phyloP scores from a whole-genome alignment of 2,797 vertebrate genomes.

The Tiaroga cobitis region DNA sequence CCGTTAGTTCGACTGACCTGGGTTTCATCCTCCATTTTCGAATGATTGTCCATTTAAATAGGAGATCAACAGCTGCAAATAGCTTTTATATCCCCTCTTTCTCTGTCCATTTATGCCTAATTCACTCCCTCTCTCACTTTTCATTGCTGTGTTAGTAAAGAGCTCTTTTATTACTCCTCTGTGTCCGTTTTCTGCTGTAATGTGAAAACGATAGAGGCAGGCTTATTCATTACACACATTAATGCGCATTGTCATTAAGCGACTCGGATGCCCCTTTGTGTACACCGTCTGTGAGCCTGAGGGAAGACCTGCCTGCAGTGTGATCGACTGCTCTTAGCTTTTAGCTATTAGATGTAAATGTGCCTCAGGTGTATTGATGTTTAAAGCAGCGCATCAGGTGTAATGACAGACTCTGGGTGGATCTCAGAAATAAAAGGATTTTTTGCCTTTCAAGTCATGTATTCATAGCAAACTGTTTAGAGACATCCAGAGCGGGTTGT shows the following conservation, averaged over 20 bases:
- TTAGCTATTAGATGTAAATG: neutral
- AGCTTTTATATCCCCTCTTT: neutral
- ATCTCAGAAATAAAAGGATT: constrained; percentile 1
- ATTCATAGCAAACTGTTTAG: constrained; percentile 25
- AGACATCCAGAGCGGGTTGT: neutral
- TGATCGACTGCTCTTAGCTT: neutral
- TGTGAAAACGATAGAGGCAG: constrained; percentile 34
- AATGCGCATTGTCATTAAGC: constrained; percentile 17
- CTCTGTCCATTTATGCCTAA: neutral
- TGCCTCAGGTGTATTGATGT: neutral
- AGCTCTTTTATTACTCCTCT: constrained; percentile 35
- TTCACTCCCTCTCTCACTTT: constrained; percentile 3
- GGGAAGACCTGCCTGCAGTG: constrained; percentile 21
- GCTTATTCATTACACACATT: constrained; percentile 14
- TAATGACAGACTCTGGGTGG: neutral
- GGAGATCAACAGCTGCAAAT: constrained; percentile 4
- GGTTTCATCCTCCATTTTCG: neutral
- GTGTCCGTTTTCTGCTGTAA: constrained; percentile 17
- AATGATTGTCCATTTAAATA: constrained; percentile 3
- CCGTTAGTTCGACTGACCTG: neutral
- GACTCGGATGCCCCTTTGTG: neutral
- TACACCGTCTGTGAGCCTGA: neutral
- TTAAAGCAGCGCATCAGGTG: constrained; percentile 26
- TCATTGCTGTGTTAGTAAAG: constrained; percentile 20
- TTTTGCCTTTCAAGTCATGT: constrained; percentile 21